Evolutionary conservation across 1,140 invertebrate genomes (phyloP), one percentile per base, ranked within the genome.

Genomic region (Drosophila elegans): DNA sequence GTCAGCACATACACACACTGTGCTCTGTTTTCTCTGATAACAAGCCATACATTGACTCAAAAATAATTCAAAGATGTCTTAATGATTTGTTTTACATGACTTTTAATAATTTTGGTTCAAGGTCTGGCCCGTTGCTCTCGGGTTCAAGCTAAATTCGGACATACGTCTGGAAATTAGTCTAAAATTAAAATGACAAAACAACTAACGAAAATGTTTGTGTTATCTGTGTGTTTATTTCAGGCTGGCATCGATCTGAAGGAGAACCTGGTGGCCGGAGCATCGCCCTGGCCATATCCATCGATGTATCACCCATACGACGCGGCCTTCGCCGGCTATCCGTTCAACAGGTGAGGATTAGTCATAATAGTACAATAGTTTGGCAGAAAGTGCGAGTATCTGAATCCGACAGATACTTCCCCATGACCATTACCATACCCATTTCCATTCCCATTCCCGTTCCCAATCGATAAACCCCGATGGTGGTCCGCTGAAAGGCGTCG

Each of bases 281-380:
- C 96, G 34, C 95, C 95, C 49, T 97, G 96, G 96, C 96, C 96
- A 55, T 97, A 97, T 92, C 96, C 96, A 52, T 96, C 97, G 36
- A 96, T 97, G 75, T 97, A 98, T 93, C 97, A 97, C 93, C 97
- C 97, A 39, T 97, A 97, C 93, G 97, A 98, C 81, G 95, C 96
- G 46, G 96, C 96, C 29, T 97, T 97, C 79, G 96, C 96, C 46
- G 96, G 96, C 78, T 98, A 98, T 93, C 96, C 97, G 67, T 98
- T 97, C 93, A 97, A 97, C 93, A 97, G 97, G 97, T 98, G 93
- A 97, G 97, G 95, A 54, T 59, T 54, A 45, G 48, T 74, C 53
- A 52, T 56, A 21, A 21, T 21, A 21, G 16, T 21, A 21, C 16
- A 21, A 21, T 21, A 41, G 42, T 7, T 4, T 49, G 1, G n/a